Percentiles rank a stretch among this genome's conserved stretches.
These are phyloP conservation scores for Ichneumoninae sp. DNA, from an alignment of 2,888 invertebrate species.

Conservation along the genomic window DNA sequence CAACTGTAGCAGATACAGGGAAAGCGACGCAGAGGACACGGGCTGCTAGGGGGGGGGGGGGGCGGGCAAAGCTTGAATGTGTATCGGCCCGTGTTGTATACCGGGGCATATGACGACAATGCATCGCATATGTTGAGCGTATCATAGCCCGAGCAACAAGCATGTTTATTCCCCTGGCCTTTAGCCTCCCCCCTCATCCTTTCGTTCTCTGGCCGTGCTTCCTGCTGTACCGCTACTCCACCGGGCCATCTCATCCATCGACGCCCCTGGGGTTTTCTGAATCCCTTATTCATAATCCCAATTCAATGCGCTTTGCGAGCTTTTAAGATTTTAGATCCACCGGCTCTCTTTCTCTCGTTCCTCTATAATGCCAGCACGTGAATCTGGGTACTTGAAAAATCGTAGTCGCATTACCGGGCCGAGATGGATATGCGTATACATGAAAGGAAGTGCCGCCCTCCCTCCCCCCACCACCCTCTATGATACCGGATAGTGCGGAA, in stretches of 20 bases:
- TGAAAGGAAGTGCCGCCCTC: slow-evolving; percentile 24
- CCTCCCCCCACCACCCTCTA: neutral
- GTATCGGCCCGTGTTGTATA: slow-evolving; percentile 47
- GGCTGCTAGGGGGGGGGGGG: neutral
- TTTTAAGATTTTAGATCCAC: slow-evolving; percentile 77
- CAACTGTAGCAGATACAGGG: neutral
- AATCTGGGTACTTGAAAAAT: slow-evolving; percentile 61
- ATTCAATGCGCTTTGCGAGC: slow-evolving; percentile 81
- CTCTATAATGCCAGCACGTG: slow-evolving; percentile 15
- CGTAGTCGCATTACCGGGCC: slow-evolving; percentile 59
- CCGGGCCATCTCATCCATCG: slow-evolving; percentile 74
- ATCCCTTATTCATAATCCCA: slow-evolving; percentile 81
- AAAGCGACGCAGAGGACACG: neutral
- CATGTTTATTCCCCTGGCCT: slow-evolving; percentile 78
- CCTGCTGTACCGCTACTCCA: slow-evolving; percentile 24
- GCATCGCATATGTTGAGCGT: slow-evolving; percentile 79
- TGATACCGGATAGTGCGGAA: slow-evolving; percentile 16
- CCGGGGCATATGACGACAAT: slow-evolving; percentile 75
- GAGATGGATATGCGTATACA: slow-evolving; percentile 38
- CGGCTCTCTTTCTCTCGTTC: slow-evolving; percentile 10
- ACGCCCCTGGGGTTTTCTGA: slow-evolving; percentile 76
- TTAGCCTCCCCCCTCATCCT: slow-evolving; percentile 45
- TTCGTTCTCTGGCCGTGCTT: slow-evolving; percentile 11
- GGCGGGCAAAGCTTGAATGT: slow-evolving; percentile 39
- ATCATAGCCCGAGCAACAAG: slow-evolving; percentile 79